Percentiles rank a stretch among this genome's conserved stretches.
phyloP scores from a whole-genome alignment of 2,797 vertebrate species.

The Apogon hyalosoma region DNA sequence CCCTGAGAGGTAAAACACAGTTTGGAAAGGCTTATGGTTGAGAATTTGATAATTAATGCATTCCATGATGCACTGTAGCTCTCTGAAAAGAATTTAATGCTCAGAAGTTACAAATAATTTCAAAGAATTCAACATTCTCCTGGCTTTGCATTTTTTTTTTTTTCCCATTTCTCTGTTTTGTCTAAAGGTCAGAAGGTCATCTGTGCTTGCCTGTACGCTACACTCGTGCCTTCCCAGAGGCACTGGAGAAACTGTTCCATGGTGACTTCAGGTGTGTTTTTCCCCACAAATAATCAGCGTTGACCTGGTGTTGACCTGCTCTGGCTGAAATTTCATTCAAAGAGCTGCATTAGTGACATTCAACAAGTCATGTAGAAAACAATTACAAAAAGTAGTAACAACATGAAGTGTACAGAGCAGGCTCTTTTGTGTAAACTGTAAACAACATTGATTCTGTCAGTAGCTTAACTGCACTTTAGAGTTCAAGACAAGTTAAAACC shows the following conservation, averaged over 20 bases:
- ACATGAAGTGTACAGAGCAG: not conserved
- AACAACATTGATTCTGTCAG: not conserved
- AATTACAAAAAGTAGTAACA: not conserved
- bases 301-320: not conserved
- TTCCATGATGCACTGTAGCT: not conserved
- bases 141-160: slow-evolving; percentile 1
- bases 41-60: not conserved
- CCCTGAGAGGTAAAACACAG: slow-evolving; percentile 91
- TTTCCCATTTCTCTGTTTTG: slow-evolving; percentile 17
- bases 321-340: not conserved
- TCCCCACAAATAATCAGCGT: slow-evolving; percentile 8
- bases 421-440: not conserved
- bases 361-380: not conserved
- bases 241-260: slow-evolving; percentile 90
- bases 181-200: slow-evolving; percentile 94
- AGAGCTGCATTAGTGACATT: not conserved
- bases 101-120: not conserved
- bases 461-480: slow-evolving; percentile 1
- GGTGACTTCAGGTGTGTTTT: slow-evolving; percentile 97
- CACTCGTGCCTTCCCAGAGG: slow-evolving; percentile 92
- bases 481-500: slow-evolving; percentile 23
- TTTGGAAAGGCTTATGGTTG: not conserved
- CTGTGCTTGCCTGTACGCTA: slow-evolving; percentile 95
- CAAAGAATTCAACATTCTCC: not conserved
- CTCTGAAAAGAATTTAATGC: not conserved